Evolutionary conservation across 30 jellyfish, hydroid and myxozoan genomes (phyloP).

Genomic region (Pelagia noctiluca): DNA sequence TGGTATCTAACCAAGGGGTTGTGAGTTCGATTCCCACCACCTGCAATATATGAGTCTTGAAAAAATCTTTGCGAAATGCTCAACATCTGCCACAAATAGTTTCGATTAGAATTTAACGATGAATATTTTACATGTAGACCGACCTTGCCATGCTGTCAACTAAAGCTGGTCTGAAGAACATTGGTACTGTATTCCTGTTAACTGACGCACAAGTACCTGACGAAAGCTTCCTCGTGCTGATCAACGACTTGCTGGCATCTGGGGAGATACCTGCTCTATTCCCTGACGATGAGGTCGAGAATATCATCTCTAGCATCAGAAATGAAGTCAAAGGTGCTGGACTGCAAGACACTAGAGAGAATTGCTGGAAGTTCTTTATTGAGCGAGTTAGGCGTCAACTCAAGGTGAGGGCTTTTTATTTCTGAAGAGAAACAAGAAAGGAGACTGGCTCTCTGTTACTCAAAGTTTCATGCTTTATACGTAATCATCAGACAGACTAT

Average conservation of each 20-base stretch:
- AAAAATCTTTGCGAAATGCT: no score
- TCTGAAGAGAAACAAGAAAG: no score
- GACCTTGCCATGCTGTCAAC: slow-evolving; percentile 93
- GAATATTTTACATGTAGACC: slow-evolving; percentile 55
- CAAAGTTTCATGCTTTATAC: no score
- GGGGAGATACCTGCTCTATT: slow-evolving; percentile 97
- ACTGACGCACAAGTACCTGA: slow-evolving; percentile 99
- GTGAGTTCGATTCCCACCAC: no score
- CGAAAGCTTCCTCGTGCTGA: slow-evolving; percentile 90
- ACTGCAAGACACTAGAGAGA: slow-evolving; percentile 96
- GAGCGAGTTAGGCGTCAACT: slow-evolving; percentile 95
- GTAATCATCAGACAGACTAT: no score
- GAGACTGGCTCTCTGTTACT: no score
- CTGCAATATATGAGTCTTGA: no score
- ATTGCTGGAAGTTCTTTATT: slow-evolving; percentile 96
- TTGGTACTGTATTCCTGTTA: slow-evolving; percentile 92
- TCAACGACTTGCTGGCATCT: slow-evolving; percentile 95
- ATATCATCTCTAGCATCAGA: slow-evolving; percentile 85
- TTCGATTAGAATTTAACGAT: background rate
- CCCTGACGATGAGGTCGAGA: slow-evolving; percentile 98
- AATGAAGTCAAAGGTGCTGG: slow-evolving; percentile 99
- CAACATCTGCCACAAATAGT: no score
- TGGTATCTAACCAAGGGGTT: no score
- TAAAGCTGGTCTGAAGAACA: slow-evolving; percentile 98
- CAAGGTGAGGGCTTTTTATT: no score